Base-by-base conservation (phyloP, 2,113 vertebrate genomes). In the Anguilla rostrata region DNA sequence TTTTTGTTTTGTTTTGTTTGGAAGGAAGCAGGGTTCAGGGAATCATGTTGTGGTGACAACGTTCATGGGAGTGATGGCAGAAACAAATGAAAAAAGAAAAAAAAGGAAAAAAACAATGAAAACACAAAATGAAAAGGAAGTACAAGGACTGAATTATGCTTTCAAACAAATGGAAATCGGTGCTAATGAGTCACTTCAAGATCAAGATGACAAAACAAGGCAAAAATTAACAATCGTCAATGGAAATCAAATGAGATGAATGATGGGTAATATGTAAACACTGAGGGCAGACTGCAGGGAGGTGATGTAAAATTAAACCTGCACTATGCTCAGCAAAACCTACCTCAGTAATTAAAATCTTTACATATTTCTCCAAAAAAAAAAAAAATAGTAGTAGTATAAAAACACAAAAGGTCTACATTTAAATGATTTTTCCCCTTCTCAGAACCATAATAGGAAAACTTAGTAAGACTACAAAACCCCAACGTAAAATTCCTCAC, bases 1-100 rank as follows among this genome's bases (percentile, higher is more conserved):
- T 86, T 91, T 86, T 91, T 89, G 84, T 88, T 87, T 86, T 86
- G 83, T 82, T 89, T 83, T 41, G 40, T 78, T 87, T 71, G 82
- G 88, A 57, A 86, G 82, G 88, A 57, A 86, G 87, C 71, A 87
- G 84, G 84, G 87, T 90, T 85, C 56, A 89, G 84, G 87, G 75
- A 43, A 39, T 56, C 82, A 81, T 39, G 87, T 88, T 87, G 89
- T 88, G 88, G 87, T 86, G 84, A 85, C 78, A 39, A 39, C 29
- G 75, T 66, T 26, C 86, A 85, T 83, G 79, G 60, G 84, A 81
- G 78, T 88, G 89, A 85, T 93, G 93, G 91, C 94, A 95, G 95
- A 96, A 94, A 95, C 93, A 94, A 95, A 95, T 92, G 94, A 95
- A 96, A 93, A 96, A 96, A 95, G 88, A 95, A 95, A 95, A 95